Evolutionary conservation across 2,113 vertebrate genomes (phyloP).

Genomic region (Gobiocypris rarus): DNA sequence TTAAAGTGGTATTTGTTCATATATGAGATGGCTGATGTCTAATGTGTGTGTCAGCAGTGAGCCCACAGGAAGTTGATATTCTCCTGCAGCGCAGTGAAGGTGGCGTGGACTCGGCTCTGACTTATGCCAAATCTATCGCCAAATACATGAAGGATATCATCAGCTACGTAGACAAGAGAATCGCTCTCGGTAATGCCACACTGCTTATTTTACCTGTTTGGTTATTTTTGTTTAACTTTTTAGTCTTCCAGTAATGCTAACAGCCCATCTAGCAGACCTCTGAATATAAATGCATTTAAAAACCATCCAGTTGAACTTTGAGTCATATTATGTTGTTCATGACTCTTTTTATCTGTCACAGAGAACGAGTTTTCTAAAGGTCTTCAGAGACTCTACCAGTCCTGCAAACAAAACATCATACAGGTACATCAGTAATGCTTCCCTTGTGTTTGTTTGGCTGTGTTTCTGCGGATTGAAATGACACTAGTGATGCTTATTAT

Average conservation of each 20-base stretch:
- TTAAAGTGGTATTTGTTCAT: background rate
- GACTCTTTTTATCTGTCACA: conserved; percentile 61
- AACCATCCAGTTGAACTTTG: background rate
- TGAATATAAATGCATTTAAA: background rate
- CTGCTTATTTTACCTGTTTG: background rate
- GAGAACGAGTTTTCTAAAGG: conserved; percentile 92
- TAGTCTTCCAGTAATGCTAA: no score
- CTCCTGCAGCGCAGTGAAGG: conserved; percentile 91
- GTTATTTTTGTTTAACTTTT: no score
- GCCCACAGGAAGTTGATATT: conserved; percentile 84
- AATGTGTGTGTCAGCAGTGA: conserved; percentile 61
- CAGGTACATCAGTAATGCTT: conserved; percentile 72
- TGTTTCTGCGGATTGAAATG: background rate
- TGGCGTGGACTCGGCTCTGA: conserved; percentile 87
- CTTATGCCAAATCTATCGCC: conserved; percentile 88
- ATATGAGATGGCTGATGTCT: background rate
- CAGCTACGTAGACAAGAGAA: conserved; percentile 88
- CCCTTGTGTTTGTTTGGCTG: background rate
- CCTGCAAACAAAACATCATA: conserved; percentile 84
- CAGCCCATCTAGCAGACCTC: no score
- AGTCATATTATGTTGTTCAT: background rate
- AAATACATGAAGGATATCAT: conserved; percentile 97
- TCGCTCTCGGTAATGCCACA: conserved; percentile 76
- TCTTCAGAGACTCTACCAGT: conserved; percentile 87
- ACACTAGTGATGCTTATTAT: background rate